Percentiles rank a stretch among this genome's conserved stretches.
These are phyloP conservation scores for Centroberyx gerrardi DNA, from an alignment of 2,797 vertebrate species.

Conservation along the genomic window DNA sequence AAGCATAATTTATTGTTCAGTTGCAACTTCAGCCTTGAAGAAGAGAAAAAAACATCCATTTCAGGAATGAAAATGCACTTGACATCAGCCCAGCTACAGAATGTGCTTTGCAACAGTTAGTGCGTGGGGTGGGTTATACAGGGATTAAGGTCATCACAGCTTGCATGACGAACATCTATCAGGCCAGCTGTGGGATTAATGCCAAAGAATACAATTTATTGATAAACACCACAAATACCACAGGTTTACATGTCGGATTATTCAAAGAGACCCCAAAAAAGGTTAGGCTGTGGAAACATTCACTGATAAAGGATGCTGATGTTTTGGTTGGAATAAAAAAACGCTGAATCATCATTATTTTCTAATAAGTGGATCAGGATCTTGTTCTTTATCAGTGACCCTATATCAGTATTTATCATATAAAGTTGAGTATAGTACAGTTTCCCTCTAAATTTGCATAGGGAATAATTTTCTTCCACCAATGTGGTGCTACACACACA, in stretches of 20 bases:
- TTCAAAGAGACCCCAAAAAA: background rate
- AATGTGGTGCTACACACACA: no score
- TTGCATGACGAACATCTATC: slow-evolving; percentile 62
- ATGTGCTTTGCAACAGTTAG: slow-evolving; percentile 35
- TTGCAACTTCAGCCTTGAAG: background rate
- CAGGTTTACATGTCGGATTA: slow-evolving; percentile 38
- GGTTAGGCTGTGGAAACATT: background rate
- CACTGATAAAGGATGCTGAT: background rate
- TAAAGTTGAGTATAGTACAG: background rate
- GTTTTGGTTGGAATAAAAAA: background rate
- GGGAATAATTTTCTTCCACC: no score
- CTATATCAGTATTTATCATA: background rate
- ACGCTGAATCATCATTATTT: background rate
- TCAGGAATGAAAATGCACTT: slow-evolving; percentile 1
- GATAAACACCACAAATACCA: slow-evolving; percentile 40
- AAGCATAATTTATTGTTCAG: background rate
- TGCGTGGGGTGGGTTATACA: slow-evolving; percentile 36
- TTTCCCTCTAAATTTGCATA: no score
- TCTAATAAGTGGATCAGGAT: background rate
- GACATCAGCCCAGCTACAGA: slow-evolving; percentile 19
- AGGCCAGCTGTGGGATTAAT: slow-evolving; percentile 63
- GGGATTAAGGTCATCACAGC: slow-evolving; percentile 82
- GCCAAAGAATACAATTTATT: slow-evolving; percentile 54
- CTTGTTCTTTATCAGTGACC: background rate
- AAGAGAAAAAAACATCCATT: background rate